Evolutionary conservation across 2,113 vertebrate species (phyloP), one percentile per base, ranked within the genome.

Genomic region (Himantopus leucocephalus): DNA sequence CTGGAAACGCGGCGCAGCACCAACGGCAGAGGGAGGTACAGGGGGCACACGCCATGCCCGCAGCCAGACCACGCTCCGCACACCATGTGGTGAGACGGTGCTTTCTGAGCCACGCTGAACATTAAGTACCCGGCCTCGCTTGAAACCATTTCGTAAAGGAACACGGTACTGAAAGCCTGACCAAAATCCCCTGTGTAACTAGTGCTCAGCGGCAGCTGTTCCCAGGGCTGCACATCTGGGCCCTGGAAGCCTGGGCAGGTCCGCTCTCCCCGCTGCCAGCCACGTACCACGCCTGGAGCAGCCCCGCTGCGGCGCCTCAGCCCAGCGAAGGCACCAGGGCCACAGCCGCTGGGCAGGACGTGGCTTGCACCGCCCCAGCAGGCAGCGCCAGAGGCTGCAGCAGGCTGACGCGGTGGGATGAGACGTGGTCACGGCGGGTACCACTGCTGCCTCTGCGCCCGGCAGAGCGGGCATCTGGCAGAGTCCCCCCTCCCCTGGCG

Each of bases 21-120:
- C 29, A 1, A 1, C 0, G 2, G 81, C 70, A 72, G 29, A 76
- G 72, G 2, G 8, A 5, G 73, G 14, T 12, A 37, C 10, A 0
- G 29, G 30, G 23, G 55, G 12, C 64, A 59, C 71, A 27, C 2
- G 1, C 73, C 20, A 8, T 21, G 67, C 43, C 63, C 12, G 5
- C 68, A 15, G n/a, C 12, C 16, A 29, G 47, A 47, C 11, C 50
- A 8, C 2, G 0, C 7, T 56, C 12, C 27, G 39, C 50, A 26
- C 39, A 26, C 50, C 0, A 0, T 10, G 15, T n/a, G 60, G 58
- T 67, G 76, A 34, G 20, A 8, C 0, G 0, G 63, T 35, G 37
- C 30, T 70, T 48, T 29, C 71, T 52, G 43, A 86, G 58, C 41
- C 74, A 50, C 0, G 0, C 12, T 7, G 32, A 67, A 62, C n/a